A percentile compares a stretch with the other conserved stretches of the same genome.
phyloP scores from a whole-genome alignment of 1,140 invertebrate species.

The Micrasema longulum region DNA sequence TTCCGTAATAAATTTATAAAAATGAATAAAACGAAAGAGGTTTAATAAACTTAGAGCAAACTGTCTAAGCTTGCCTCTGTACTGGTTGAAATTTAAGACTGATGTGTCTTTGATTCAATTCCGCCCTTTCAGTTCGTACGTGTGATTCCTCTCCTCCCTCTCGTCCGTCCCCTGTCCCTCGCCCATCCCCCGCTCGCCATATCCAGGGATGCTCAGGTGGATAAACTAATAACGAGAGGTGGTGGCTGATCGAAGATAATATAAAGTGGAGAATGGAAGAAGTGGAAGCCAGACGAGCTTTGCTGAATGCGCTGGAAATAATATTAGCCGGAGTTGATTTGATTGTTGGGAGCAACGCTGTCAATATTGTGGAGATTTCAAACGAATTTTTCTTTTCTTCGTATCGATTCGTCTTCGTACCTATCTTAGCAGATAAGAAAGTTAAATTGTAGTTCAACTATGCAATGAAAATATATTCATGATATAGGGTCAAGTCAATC shows the following conservation, averaged over 20 bases:
- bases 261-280: no score
- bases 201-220: slow-evolving; percentile 30
- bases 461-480: no score
- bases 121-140: slow-evolving; percentile 34
- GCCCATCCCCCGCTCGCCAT: slow-evolving; percentile 2
- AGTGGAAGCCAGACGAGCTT: slow-evolving; percentile 16
- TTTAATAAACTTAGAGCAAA: no score
- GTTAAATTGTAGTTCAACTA: no score
- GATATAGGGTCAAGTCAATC: no score
- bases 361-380: slow-evolving; percentile 34
- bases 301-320: slow-evolving; percentile 35
- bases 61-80: slow-evolving; percentile 8
- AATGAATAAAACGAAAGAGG: no score
- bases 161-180: not conserved
- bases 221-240: slow-evolving; percentile 48
- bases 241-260: slow-evolving; percentile 10
- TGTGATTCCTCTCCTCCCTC: slow-evolving; percentile 32
- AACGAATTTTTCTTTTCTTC: slow-evolving; percentile 9
- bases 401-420: not conserved
- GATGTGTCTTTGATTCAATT: slow-evolving; percentile 46
- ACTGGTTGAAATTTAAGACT: slow-evolving; percentile 6
- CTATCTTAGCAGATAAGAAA: no score
- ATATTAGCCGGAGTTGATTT: slow-evolving; percentile 44
- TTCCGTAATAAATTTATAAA: no score
- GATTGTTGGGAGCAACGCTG: slow-evolving; percentile 42